Percentiles rank a stretch among this genome's conserved stretches.
phyloP scores from a whole-genome alignment of 1,140 invertebrate species.

The Aphidius gifuensis region DNA sequence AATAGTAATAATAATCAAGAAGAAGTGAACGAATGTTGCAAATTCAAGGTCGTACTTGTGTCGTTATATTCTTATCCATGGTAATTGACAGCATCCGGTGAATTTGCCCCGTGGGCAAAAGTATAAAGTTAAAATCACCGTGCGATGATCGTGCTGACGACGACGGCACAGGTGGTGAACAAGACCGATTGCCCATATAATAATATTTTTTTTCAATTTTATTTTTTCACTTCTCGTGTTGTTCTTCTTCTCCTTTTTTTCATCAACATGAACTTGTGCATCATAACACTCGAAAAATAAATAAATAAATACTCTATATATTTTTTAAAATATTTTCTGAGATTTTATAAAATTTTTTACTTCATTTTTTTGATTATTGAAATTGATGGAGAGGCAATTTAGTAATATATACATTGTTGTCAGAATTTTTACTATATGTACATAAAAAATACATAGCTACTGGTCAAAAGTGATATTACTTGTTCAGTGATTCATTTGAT shows the following conservation, averaged over 20 bases:
- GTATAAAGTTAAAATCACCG: too few species aligned
- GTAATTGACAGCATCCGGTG: constrained; percentile 27
- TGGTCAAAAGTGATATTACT: background rate
- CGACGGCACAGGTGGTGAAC: constrained; percentile 6
- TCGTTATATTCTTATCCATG: constrained; percentile 23
- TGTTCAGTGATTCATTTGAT: too few species aligned
- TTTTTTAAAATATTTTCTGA: background rate
- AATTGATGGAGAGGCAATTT: too few species aligned
- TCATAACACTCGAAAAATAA: too few species aligned
- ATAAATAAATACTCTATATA: too few species aligned
- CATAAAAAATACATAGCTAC: background rate
- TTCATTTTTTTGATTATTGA: too few species aligned
- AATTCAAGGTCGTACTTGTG: constrained; percentile 16
- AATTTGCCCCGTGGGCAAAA: too few species aligned
- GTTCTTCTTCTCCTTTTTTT: too few species aligned
- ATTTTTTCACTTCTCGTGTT: background rate
- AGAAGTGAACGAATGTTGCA: background rate
- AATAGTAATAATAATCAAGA: constrained; percentile 1
- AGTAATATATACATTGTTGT: too few species aligned
- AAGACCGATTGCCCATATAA: constrained; percentile 5
- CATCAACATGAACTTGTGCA: too few species aligned
- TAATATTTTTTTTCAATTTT: background rate
- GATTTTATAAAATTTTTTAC: background rate
- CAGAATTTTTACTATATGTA: background rate
- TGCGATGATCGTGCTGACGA: too few species aligned